phyloP scores from a whole-genome alignment of 2,113 vertebrate species.

The Phasianus colchicus region DNA sequence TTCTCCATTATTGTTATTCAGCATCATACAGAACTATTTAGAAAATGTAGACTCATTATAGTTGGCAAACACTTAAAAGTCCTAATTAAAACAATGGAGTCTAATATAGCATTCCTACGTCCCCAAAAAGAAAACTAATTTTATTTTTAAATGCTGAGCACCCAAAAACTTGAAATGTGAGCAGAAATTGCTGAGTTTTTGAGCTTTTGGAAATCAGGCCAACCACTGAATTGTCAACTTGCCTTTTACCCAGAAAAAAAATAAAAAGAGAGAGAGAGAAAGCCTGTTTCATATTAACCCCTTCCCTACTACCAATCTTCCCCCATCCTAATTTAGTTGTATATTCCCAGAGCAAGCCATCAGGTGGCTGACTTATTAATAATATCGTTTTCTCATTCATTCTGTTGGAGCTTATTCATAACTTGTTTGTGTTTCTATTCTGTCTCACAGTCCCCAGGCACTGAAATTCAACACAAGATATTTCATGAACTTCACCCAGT shows the following conservation, averaged over 20 bases:
- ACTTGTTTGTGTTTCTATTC: not conserved
- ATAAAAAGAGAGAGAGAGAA: not conserved
- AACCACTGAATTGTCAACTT: not conserved
- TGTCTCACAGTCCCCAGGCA: conserved; percentile 31
- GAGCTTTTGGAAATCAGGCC: not conserved
- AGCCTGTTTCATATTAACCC: not conserved
- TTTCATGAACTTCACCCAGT: conserved; percentile 18
- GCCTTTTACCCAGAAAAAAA: not conserved
- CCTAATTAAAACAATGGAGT: not conserved
- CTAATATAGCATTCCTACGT: not conserved
- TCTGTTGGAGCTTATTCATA: not conserved
- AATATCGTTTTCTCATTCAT: not conserved
- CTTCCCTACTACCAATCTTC: not conserved
- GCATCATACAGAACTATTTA: not conserved
- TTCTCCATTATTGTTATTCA: not conserved
- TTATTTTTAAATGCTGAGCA: not conserved
- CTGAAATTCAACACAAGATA: conserved; percentile 4
- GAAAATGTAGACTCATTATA: not conserved
- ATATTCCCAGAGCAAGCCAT: not conserved
- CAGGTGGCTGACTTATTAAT: not conserved
- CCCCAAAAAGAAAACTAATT: not conserved
- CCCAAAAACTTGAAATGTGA: not conserved
- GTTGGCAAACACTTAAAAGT: not conserved
- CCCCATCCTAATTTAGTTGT: not conserved
- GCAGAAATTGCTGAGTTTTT: not conserved